A percentile compares a stretch with the other conserved stretches of the same genome.
These are phyloP conservation scores for Pristionchus maxplancki DNA, from an alignment of 2,888 invertebrate species.

Conservation along the genomic window DNA sequence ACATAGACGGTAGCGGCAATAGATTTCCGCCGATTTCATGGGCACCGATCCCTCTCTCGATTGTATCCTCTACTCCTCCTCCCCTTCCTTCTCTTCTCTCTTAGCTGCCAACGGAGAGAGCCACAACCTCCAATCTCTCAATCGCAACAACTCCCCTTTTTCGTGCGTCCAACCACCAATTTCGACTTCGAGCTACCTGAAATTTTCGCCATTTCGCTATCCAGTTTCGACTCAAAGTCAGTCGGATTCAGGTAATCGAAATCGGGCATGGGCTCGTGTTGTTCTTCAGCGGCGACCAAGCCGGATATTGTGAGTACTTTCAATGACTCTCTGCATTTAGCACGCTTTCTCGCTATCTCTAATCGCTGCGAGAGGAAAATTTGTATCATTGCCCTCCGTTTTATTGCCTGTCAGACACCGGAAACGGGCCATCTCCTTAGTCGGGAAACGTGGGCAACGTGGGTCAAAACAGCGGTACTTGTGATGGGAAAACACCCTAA, in stretches of 20 bases:
- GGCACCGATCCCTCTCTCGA: background rate
- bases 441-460: background rate
- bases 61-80: background rate
- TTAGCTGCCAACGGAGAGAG: background rate
- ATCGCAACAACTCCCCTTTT: background rate
- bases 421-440: background rate
- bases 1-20: background rate
- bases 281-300: slow-evolving; percentile 17
- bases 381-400: background rate
- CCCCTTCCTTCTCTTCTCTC: background rate
- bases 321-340: background rate
- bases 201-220: background rate
- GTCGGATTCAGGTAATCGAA: background rate
- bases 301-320: slow-evolving; percentile 13
- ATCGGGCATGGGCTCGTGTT: slow-evolving; percentile 46
- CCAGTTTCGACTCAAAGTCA: background rate
- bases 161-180: background rate
- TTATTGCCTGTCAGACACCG: slow-evolving; percentile 9
- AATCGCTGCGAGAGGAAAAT: background rate
- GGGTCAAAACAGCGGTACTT: background rate
- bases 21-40: slow-evolving; percentile 21
- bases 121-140: background rate
- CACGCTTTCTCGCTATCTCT: background rate
- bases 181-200: background rate
- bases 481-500: background rate